phyloP scores from a whole-genome alignment of 2,113 vertebrate species.

The Campylomormyrus tamandua region DNA sequence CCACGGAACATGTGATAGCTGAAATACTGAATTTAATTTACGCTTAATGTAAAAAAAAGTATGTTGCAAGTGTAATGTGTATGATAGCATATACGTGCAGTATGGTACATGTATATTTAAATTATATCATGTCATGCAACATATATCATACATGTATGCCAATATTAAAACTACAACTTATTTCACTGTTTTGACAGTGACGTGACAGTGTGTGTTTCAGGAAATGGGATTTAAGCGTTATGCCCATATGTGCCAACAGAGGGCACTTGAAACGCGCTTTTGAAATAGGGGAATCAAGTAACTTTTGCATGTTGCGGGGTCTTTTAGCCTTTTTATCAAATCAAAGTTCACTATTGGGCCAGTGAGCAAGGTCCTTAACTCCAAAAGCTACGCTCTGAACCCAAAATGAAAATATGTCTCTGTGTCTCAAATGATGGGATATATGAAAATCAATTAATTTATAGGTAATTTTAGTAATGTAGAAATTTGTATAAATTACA shows the following conservation, averaged over 20 bases:
- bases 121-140: background rate
- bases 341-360: background rate
- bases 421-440: background rate
- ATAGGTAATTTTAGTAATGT: background rate
- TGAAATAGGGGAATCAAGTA: background rate
- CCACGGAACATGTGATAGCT: constrained; percentile 8
- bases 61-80: background rate
- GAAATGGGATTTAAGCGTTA: background rate
- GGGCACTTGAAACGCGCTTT: background rate
- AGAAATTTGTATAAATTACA: background rate
- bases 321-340: background rate
- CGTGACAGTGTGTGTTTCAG: background rate
- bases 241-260: background rate
- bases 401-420: background rate
- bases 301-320: background rate
- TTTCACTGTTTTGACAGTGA: background rate
- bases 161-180: background rate
- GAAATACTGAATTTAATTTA: background rate
- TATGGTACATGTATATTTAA: background rate
- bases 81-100: background rate
- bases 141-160: background rate
- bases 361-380: background rate
- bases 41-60: background rate
- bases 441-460: background rate
- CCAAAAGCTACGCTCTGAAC: background rate